phyloP scores from a whole-genome alignment of 2,888 invertebrate genomes.

The Clitarchus hookeri region DNA sequence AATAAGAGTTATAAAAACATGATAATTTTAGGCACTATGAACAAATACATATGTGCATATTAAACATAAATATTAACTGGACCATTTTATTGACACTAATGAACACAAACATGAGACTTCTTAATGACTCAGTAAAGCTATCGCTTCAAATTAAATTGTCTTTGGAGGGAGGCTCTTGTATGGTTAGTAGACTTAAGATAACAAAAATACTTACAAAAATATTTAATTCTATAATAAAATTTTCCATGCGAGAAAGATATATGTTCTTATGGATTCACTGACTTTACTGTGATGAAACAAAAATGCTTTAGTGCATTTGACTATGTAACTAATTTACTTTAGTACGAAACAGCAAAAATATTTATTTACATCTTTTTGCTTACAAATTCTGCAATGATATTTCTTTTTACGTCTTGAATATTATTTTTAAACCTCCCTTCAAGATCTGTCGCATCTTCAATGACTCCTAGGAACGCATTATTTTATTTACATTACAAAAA shows the following conservation, averaged over 20 bases:
- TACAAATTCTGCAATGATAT: neutral
- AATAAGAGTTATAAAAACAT: neutral
- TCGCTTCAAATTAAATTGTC: neutral
- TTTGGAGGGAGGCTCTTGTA: neutral
- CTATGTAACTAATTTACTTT: neutral
- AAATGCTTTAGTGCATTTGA: neutral
- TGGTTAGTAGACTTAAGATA: neutral
- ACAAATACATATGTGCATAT: neutral
- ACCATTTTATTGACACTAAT: neutral
- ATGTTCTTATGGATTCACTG: neutral
- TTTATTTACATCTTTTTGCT: neutral
- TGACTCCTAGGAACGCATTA: conserved; percentile 7
- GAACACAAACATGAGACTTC: conserved; percentile 7
- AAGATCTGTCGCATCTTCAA: neutral
- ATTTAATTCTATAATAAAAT: neutral
- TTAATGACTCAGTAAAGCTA: neutral
- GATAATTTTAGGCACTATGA: neutral
- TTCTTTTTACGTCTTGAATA: neutral
- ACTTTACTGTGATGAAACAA: neutral
- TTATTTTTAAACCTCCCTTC: neutral
- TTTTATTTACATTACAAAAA: neutral
- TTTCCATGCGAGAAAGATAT: neutral
- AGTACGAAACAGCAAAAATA: neutral
- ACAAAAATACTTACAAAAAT: neutral
- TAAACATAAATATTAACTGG: neutral